Base-by-base conservation (phyloP, 2,888 invertebrate species). In the Pseudococcus jackbeardsleyi region DNA sequence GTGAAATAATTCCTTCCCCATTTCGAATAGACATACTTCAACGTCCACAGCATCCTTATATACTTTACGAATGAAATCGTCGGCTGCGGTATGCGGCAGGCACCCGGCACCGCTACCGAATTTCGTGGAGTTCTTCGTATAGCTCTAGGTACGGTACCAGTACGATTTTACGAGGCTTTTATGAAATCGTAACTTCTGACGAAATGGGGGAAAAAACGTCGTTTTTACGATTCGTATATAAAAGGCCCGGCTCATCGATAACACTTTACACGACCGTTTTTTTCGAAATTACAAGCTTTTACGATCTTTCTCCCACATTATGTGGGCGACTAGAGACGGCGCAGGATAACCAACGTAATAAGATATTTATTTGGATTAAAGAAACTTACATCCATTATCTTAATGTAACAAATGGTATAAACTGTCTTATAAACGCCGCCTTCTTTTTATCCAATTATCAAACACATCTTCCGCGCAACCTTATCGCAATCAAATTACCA, bases 301-400 rank as follows among this genome's bases (percentile, higher is more conserved):
- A 85, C 85, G 64, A 85, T 26, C 84, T 84, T 54, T 84, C 54
- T 84, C 84, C 48, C 54, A 26, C 54, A 50, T 84, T 54, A 50
- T 79, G 79, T 79, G 79, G 79, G 42, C 79, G 79, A 79, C 42
- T 79, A 42, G 42, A 79, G 79, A 42, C 79, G 46, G 19, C 79
- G 79, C 42, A n/a, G 79, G 79, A 79, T 79, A 79, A 79, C 79
- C 79, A 26, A 42, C 54, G 85, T 85, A 85, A 85, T 85, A 85
- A 85, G 64, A 85, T 85, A 85, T 85, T 85, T 85, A 85, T 85
- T 85, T n/a, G 85, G 59, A 85, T 85, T 64, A 64, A 85, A 85
- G 85, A 85, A 85, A 85, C 85, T 54, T 85, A 64, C 64, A 85
- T 85, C 85, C 85, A 85, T 85, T 85, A 85, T 85, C 85, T 85